Evolutionary conservation across 1,140 invertebrate genomes (phyloP).

Genomic region (Onthophagus taurus): DNA sequence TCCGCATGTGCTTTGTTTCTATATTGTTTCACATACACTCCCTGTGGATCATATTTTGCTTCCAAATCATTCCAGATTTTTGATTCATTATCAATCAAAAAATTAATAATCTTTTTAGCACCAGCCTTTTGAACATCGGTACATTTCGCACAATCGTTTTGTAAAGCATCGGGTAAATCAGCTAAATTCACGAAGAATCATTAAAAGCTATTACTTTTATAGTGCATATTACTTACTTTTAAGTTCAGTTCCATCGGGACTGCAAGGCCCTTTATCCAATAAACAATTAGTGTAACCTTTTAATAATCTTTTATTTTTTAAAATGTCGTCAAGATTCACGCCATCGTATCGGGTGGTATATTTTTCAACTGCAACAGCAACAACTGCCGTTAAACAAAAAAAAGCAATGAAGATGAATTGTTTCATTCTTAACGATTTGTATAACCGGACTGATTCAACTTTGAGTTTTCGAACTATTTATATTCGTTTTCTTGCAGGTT

Average conservation of each 20-base stretch:
- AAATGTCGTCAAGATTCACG: slow-evolving; percentile 56
- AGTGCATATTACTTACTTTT: slow-evolving; percentile 47
- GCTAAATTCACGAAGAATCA: too few species aligned
- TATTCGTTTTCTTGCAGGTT: background rate
- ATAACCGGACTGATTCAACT: background rate
- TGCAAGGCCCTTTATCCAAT: slow-evolving; percentile 55
- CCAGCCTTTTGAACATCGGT: background rate
- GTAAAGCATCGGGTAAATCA: background rate
- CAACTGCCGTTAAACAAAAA: background rate
- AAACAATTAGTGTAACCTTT: slow-evolving; percentile 57
- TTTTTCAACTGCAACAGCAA: slow-evolving; percentile 36
- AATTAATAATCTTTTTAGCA: background rate
- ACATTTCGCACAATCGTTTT: slow-evolving; percentile 1
- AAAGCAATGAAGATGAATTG: background rate
- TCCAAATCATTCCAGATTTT: background rate
- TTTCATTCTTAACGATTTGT: background rate
- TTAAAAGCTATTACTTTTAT: background rate
- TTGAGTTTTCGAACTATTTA: background rate
- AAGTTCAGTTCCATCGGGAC: slow-evolving; percentile 55
- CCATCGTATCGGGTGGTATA: slow-evolving; percentile 67
- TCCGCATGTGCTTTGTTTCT: background rate
- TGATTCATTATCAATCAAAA: background rate
- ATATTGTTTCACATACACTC: background rate
- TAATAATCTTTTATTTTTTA: slow-evolving; percentile 55
- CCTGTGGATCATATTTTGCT: background rate